phyloP scores from a whole-genome alignment of 2,113 vertebrate genomes.

The Anseranas semipalmata region DNA sequence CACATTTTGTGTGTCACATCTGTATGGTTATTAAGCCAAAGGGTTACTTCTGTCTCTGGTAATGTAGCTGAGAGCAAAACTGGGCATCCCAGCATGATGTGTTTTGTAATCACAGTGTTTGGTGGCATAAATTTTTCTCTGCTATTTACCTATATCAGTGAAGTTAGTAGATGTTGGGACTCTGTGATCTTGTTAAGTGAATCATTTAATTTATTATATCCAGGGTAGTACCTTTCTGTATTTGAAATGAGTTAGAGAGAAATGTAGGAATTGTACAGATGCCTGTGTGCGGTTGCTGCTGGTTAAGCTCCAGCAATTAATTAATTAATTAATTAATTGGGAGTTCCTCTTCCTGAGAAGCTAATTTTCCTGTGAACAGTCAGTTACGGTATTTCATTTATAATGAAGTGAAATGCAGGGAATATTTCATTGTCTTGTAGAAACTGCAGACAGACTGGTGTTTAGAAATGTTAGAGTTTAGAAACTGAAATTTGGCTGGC shows the following conservation, averaged over 20 bases:
- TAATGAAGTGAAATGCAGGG: background rate
- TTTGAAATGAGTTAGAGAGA: background rate
- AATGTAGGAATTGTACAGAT: background rate
- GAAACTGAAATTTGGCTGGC: background rate
- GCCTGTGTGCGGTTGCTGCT: rapidly evolving
- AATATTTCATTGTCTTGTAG: background rate
- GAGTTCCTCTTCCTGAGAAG: background rate
- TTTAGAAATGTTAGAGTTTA: background rate
- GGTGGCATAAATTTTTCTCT: background rate
- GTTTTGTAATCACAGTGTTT: background rate
- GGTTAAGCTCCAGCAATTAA: background rate
- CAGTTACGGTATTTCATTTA: background rate
- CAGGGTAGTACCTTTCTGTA: background rate
- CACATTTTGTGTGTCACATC: background rate
- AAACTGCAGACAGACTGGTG: background rate
- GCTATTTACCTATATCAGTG: background rate
- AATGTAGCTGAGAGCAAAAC: background rate
- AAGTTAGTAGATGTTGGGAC: background rate
- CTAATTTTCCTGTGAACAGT: background rate
- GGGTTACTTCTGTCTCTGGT: background rate
- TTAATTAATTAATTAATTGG: no score
- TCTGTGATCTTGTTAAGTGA: background rate
- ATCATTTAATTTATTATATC: background rate
- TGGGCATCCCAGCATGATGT: background rate
- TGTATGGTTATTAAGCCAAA: background rate